These are phyloP conservation scores for Pristionchus entomophagus DNA, from an alignment of 2,888 invertebrate species.

Conservation along the genomic window DNA sequence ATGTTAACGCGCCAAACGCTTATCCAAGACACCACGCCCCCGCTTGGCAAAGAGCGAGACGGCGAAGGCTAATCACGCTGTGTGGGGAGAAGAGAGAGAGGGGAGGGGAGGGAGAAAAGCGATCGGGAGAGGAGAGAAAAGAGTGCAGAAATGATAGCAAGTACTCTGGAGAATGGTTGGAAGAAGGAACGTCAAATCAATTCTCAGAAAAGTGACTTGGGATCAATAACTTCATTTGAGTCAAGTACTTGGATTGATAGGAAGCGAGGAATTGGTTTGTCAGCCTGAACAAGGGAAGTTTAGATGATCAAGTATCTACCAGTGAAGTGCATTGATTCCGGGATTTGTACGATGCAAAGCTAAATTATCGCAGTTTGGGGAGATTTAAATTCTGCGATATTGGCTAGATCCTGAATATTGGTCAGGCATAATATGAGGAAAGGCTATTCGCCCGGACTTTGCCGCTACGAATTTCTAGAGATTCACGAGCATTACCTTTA, in stretches of 20 bases:
- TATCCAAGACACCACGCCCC: constrained; percentile 50
- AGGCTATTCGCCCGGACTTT: too few species aligned
- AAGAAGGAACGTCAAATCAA: not conserved
- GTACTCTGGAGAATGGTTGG: not conserved
- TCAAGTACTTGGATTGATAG: not conserved
- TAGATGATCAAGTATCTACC: not conserved
- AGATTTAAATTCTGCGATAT: too few species aligned
- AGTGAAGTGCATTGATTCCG: not conserved
- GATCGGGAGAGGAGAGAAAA: not conserved
- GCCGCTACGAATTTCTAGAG: too few species aligned
- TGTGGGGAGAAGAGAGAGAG: not conserved
- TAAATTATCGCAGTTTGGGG: too few species aligned
- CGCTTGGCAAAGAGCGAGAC: constrained; percentile 33
- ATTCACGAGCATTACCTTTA: not conserved
- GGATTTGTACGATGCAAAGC: not conserved
- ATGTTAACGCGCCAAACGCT: constrained; percentile 2
- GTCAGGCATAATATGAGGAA: not conserved
- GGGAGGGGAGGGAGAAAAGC: not conserved
- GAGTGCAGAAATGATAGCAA: not conserved
- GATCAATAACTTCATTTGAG: not conserved
- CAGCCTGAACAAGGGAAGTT: not conserved
- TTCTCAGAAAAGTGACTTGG: not conserved
- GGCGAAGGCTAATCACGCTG: not conserved
- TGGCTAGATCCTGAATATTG: too few species aligned
- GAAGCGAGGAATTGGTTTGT: not conserved